Evolutionary conservation across 1,140 invertebrate genomes (phyloP), one percentile per base, ranked within the genome.

Genomic region (Drosophila repletoides): DNA sequence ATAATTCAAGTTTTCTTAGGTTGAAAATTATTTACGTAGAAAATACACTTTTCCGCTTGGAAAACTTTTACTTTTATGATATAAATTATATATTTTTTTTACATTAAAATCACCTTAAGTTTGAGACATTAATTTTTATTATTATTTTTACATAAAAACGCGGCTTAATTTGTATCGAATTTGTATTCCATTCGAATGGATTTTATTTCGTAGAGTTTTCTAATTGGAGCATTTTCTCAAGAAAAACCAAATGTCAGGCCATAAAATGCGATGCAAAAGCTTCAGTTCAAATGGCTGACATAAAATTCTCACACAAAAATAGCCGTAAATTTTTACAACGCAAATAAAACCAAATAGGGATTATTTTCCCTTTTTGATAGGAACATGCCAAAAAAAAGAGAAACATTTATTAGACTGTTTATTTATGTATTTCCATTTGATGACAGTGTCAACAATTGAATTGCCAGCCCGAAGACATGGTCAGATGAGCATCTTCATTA

Each of bases 371-470:
- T 60, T 66, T 48, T 66, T 48, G 56, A 49, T 49, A 29, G 31
- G 4, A 41, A 55, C 24, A 59, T 6, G n/a, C n/a, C n/a, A n/a
- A n/a, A n/a, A n/a, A n/a, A n/a, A n/a, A 48, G 6, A 34, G 6
- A 9, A 6, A 26, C 14, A 33, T 28, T 19, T 43, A 43, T 24
- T 26, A 38, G 24, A 12, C 24, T 55, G 12, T 56, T 55, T 41
- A 64, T 56, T 64, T 83, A 84, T 84, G 64, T 81, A 83, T 77
- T 73, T 84, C 48, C 58, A 45, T 65, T 79, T 86, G 70, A 86
- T 84, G 79, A 80, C 53, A 89, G 89, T 88, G 84, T 59, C 84
- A 88, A 76, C 84, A 90, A 88, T 84, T 80, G 67, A 74, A 90
- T 64, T 90, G 88, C 67, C 88, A 43, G 81, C 79, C 60, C 74